Evolutionary conservation across 1,140 invertebrate genomes (phyloP), one percentile per base, ranked within the genome.

Genomic region (Cryptotermes secundus): DNA sequence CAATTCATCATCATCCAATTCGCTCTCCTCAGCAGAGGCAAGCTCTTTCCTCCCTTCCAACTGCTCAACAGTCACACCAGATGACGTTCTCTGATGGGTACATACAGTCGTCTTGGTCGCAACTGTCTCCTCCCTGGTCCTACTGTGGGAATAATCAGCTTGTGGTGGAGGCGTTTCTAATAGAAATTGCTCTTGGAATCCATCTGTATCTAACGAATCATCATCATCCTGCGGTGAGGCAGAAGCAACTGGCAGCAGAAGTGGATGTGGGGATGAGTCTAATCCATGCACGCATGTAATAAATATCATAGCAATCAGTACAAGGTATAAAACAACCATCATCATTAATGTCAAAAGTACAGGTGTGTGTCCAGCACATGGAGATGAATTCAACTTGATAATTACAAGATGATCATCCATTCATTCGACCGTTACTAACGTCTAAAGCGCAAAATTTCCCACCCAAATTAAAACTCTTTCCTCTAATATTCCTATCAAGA

Each of bases 181-280:
- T 34, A 89, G 87, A 84, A 88, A 90, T 83, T 89, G 88, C 85
- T 90, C 89, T 88, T 91, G 88, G 87, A 91, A 91, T 85, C 90
- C 90, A 86, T 91, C 91, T 59, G 90, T 90, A 87, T 91, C 91
- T 89, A 91, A 87, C 38, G 91, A 91, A 86, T 91, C 91, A 87
- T 91, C 91, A 86, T 88, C 87, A 86, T 91, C 91, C 88, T 91
- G 90, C 84, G 90, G 89, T 80, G 90, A 91, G 83, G 89, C 89
- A 86, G 88, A 89, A 83, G 89, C 87, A 86, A 87, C 83, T 82
- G 83, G 38, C 38, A 49, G 35, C 24, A 31, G n/a, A 31, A 82
- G 36, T 31, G 81, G 42, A 19, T 45, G 38, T 31, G 81, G n/a
- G 42, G 81, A 31, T 16, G 81, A 42, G 6, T 31, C 59, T 72